Base-by-base conservation (phyloP, 2,888 invertebrate genomes). In the Tetragnatha montana region DNA sequence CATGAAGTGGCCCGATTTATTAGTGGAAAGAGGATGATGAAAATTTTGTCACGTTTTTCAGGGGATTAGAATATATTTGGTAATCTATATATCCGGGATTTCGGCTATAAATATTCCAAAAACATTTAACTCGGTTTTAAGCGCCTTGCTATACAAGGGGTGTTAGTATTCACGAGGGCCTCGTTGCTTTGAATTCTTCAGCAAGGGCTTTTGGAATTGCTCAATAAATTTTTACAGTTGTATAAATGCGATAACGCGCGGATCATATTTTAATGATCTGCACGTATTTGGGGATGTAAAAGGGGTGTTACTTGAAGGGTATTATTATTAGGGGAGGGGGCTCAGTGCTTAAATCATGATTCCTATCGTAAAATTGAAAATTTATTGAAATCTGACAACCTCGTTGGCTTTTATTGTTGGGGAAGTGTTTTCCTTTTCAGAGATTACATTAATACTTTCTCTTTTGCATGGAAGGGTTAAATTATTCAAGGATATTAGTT, bases 41-140 rank as follows among this genome's bases (percentile, higher is more conserved):
- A 87, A 81, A 87, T 87, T 86, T 87, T 87, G 81, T 81, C 75
- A 81, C 81, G 81, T 81, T 87, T 78, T 81, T 87, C 81, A 75
- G 75, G 35, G 75, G 87, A 50, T 75, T 81, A 51, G 75, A 70
- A 87, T 75, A 75, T 70, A 80, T 87, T 75, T 69, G 50, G 81
- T 81, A 87, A 87, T 81, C 87, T 87, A 81, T 81, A 81, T 75
- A 75, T 81, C 50, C 75, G 17, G 80, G 69, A 86, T 87, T 81
- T 73, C 73, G 75, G 81, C 87, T 81, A 87, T 87, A 87, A 87
- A 87, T 87, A 87, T 81, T 81, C 87, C 75, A 75, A 69, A 87
- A 87, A 87, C 87, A 87, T 87, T 87, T 87, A 87, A 81, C 87
- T 81, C 81, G 75, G 69, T 69, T 22, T 74, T 8, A 14, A 14